Base-by-base conservation (phyloP, 2,113 vertebrate species). In the Mesocricetus auratus region DNA sequence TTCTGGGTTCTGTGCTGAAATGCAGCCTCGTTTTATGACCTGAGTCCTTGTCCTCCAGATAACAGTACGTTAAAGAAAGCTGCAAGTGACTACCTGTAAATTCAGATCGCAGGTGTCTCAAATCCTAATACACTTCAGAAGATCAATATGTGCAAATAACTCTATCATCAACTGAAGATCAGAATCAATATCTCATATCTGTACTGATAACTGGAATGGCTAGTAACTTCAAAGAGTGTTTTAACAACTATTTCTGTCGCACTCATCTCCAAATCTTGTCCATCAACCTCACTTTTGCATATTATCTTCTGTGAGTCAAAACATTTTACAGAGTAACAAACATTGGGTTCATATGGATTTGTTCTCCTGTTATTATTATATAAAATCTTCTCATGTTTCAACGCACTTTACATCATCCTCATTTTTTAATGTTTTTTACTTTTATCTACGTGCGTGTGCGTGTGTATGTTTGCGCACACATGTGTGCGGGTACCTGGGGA, bases 81-180 rank as follows among this genome's bases (percentile, higher is more conserved):
- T 56, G 26, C 45, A 50, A 13, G 10, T 22, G 17, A 79, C 45
- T 69, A n/a, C 15, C 22, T n/a, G 11, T 81, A 73, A 77, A 6
- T 83, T 87, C 42, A 96, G 56, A 33, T 24, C 36, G 71, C 36
- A 62, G 53, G 81, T 3, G 31, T 64, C 86, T 88, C 68, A 58
- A 56, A 53, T 92, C 50, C 31, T 47, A 39, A 83, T 21, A 86
- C 33, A 79, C 45, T 74, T 79, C 39, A 45, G 45, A 89, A 92
- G 91, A 89, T 42, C 73, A 89, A 91, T 68, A 78, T 45, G 79
- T 92, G 78, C 71, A 79, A 96, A 21, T 77, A 74, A 29, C 19
- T 86, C 79, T 6, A 60, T n/a, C n/a, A 26, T 78, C 94, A 79
- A 86, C 62, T 85, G 31, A 94, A 90, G n/a, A 26, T 36, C 36